Evolutionary conservation across 2,888 invertebrate genomes (phyloP).

Genomic region (Apotomis betuletana): DNA sequence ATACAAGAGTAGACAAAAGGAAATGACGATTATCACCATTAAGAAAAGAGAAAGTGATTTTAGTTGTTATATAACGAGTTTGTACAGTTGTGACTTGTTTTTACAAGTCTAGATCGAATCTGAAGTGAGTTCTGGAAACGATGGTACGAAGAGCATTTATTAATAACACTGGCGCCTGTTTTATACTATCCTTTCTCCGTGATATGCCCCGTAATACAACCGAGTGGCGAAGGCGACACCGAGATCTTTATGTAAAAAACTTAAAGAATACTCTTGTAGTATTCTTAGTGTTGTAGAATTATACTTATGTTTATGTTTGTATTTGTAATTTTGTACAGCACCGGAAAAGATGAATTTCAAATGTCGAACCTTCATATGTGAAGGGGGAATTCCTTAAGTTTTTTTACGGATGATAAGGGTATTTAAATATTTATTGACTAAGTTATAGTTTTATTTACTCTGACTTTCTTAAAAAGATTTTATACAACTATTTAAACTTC

Average conservation of each 20-base stretch:
- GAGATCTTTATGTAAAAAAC: neutral
- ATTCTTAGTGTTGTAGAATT: too few species aligned
- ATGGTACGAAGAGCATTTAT: neutral
- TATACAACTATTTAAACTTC: slow-evolving; percentile 5
- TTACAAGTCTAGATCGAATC: neutral
- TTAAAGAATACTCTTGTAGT: too few species aligned
- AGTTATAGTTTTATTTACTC: neutral
- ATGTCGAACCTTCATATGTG: too few species aligned
- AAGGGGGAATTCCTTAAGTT: too few species aligned
- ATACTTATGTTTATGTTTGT: too few species aligned
- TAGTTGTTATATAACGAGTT: neutral
- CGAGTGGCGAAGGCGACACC: slow-evolving; percentile 9
- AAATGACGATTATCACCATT: neutral
- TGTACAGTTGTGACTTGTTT: neutral
- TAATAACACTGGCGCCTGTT: slow-evolving; percentile 2
- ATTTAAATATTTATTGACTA: slow-evolving; percentile 2
- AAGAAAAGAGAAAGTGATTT: neutral
- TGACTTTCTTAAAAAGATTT: neutral
- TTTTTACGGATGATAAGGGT: slow-evolving; percentile 2
- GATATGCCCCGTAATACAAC: slow-evolving; percentile 33
- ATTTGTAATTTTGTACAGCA: too few species aligned
- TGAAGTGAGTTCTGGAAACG: neutral
- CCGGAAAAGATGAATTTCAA: too few species aligned
- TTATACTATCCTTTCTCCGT: slow-evolving; percentile 32
- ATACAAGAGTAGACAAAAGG: neutral